Conservation (phyloP, 2,797 vertebrate genomes). For the Notamacropus eugenii region DNA sequence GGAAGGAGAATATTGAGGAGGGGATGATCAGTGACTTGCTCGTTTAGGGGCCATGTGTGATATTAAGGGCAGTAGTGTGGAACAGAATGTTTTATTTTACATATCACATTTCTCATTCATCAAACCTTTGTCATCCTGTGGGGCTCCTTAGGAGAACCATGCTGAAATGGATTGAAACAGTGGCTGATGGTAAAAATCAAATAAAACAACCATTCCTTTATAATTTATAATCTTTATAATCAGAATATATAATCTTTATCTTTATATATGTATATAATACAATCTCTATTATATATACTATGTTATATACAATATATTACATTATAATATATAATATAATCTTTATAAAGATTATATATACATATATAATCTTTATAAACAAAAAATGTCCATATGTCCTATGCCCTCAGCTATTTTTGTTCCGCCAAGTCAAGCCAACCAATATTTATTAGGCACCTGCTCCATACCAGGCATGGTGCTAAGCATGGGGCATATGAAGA, state of each 20-base stretch:
- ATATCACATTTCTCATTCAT: conserved; percentile 49
- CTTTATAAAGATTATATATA: too few relatives aligned
- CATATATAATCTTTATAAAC: too few relatives aligned
- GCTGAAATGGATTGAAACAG: conserved; percentile 21
- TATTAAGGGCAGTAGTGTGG: not conserved
- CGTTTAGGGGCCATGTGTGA: not conserved
- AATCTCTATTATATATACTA: too few relatives aligned
- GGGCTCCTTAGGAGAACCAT: conserved; percentile 31
- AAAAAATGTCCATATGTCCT: not conserved
- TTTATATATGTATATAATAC: too few relatives aligned
- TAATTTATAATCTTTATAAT: not conserved
- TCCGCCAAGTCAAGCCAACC: not conserved
- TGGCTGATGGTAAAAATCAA: conserved; percentile 35
- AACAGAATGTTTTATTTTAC: conserved; percentile 2
- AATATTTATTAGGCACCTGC: not conserved
- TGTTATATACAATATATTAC: too few relatives aligned
- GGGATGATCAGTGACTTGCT: not conserved
- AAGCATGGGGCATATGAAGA: not conserved
- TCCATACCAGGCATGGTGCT: not conserved
- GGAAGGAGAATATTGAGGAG: not conserved
- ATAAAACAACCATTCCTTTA: not conserved
- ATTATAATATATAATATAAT: too few relatives aligned
- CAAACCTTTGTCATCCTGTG: conserved; percentile 36
- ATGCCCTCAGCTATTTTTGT: conserved; percentile 24
- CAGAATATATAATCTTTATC: too few relatives aligned